phyloP scores from a whole-genome alignment of 2,797 vertebrate genomes.

The Neostethus bicornis region DNA sequence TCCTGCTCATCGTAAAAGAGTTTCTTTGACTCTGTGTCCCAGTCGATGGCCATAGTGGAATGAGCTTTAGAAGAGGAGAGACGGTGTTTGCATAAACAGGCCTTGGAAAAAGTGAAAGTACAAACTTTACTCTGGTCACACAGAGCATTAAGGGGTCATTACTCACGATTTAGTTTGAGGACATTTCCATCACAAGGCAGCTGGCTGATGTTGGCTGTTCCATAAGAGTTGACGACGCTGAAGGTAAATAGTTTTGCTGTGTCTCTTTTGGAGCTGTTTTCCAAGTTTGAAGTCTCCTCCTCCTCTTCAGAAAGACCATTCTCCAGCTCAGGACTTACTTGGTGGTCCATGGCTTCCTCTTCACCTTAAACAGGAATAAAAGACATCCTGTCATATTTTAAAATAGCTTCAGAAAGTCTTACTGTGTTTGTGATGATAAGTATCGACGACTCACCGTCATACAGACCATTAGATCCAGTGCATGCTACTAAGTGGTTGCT shows the following conservation, averaged over 20 bases:
- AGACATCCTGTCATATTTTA: neutral
- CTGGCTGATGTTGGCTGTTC: conserved; percentile 92
- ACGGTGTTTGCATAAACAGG: conserved; percentile 2
- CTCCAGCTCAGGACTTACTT: conserved; percentile 86
- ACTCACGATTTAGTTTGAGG: conserved; percentile 90
- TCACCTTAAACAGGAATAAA: conserved; percentile 77
- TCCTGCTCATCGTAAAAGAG: conserved; percentile 92
- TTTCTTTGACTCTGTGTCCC: conserved; percentile 90
- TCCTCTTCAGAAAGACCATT: conserved; percentile 84
- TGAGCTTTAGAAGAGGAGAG: conserved; percentile 79
- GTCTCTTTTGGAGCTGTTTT: conserved; percentile 72
- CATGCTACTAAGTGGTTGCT: conserved; percentile 81
- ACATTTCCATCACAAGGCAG: conserved; percentile 88
- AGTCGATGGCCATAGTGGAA: conserved; percentile 93
- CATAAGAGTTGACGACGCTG: conserved; percentile 93
- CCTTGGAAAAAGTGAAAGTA: neutral
- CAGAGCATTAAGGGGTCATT: neutral
- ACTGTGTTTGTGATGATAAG: neutral
- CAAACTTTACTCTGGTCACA: fast-evolving
- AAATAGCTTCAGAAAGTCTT: neutral
- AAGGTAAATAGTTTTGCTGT: conserved; percentile 86
- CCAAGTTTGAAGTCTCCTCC: conserved; percentile 78
- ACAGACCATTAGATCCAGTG: conserved; percentile 84
- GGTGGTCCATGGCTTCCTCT: conserved; percentile 95
- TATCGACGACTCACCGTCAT: conserved; percentile 82